phyloP scores from a whole-genome alignment of 1,140 invertebrate species.

The Copidosoma floridanum region DNA sequence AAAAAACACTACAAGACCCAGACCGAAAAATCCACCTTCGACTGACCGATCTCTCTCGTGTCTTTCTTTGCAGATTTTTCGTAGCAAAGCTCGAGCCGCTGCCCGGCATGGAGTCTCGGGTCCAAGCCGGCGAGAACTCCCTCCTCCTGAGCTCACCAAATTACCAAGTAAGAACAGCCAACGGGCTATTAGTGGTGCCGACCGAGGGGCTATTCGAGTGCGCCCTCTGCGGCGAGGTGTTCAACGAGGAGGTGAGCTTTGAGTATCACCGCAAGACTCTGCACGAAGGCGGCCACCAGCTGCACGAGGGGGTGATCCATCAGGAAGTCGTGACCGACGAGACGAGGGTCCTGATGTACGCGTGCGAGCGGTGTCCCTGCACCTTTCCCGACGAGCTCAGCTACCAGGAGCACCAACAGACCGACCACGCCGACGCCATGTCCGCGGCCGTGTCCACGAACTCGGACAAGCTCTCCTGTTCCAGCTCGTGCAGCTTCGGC shows the following conservation, averaged over 20 bases:
- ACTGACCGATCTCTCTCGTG: constrained; percentile 47
- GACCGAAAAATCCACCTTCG: too few relatives aligned
- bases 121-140: constrained; percentile 36
- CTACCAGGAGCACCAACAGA: constrained; percentile 44
- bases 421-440: constrained; percentile 16
- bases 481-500: background rate
- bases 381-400: constrained; percentile 36
- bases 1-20: background rate
- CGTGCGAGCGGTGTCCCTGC: constrained; percentile 49
- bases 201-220: constrained; percentile 37
- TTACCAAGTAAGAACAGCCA: constrained; percentile 28
- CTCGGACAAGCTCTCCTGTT: too few relatives aligned
- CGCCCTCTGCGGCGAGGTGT: constrained; percentile 48
- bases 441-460: too few relatives aligned
- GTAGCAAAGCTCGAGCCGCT: constrained; percentile 39
- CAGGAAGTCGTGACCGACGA: constrained; percentile 1
- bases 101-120: background rate
- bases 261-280: constrained; percentile 32
- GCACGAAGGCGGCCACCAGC: background rate
- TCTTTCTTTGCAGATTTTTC: constrained; percentile 55
- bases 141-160: constrained; percentile 35
- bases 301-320: background rate
- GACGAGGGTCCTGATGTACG: constrained; percentile 27
- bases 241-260: constrained; percentile 49
- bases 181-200: constrained; percentile 24